Evolutionary conservation across 1,140 invertebrate species (phyloP), one percentile per base, ranked within the genome.

Genomic region (Platyura marginata): DNA sequence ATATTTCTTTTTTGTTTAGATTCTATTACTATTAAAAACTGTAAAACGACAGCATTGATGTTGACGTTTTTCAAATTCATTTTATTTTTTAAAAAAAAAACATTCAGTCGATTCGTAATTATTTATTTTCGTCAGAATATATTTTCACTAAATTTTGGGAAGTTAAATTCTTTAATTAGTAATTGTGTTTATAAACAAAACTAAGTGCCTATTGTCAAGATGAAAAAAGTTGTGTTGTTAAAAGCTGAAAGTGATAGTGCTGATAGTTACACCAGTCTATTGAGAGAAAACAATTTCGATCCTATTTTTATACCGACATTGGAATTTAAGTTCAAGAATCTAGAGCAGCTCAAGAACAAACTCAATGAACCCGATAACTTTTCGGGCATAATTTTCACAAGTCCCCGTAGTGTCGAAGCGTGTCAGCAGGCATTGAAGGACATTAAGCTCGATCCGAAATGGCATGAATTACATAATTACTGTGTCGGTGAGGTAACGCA

Each of bases 211-310:
- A n/a, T n/a, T n/a, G n/a, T n/a, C n/a, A 41, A 9, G 21, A 66
- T 64, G 62, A 62, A 57, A 51, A 67, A 65, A 48, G 62, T 69
- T 21, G 62, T 70, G 37, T 55, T 71, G 46, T 68, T 71, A 47
- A 70, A 70, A 58, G 62, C 65, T 46, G 62, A 59, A 46, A 69
- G 67, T 40, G 68, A 70, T 41, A 67, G 66, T 32, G 66, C 64
- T 19, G 68, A 70, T 48, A 59, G 67, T 16, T 71, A 70, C 45
- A 51, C 61, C 33, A 60, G 57, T 43, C 61, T 57, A 13, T 62
- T 69, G 44, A 51, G 52, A 46, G 55, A 57, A 2, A 53, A 59
- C 41, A 57, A 63, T 32, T 69, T 64, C 48, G 56, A 66, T 45
- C 52, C 62, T 1, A 49, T 66, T 36, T 70, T 70, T 39, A 61